A percentile compares a stretch with the other conserved stretches of the same genome.
These are phyloP conservation scores for Stenchaetothrips biformis DNA, from an alignment of 2,888 invertebrate genomes.

Conservation along the genomic window DNA sequence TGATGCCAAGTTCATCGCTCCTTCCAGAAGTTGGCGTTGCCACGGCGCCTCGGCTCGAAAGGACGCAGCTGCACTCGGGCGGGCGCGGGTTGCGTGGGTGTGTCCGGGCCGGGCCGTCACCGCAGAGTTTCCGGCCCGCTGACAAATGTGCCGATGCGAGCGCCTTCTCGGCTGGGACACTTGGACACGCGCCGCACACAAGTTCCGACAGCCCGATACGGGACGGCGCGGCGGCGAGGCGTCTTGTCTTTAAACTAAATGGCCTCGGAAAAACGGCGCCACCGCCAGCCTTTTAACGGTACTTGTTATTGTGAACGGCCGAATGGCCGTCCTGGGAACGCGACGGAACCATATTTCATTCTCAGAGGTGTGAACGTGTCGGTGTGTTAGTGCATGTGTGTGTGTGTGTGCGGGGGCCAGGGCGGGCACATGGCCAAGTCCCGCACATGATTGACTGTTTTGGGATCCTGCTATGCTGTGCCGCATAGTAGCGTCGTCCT, in stretches of 20 bases:
- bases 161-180: background rate
- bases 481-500: no score
- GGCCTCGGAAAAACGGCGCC: no score
- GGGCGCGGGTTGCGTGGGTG: no score
- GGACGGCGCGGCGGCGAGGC: no score
- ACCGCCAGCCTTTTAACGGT: no score
- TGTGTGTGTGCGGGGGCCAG: background rate
- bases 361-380: background rate
- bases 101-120: no score
- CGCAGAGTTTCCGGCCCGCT: no score
- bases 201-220: no score
- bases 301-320: background rate
- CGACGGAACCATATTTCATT: background rate
- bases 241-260: no score
- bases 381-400: background rate
- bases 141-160: no score
- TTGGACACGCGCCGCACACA: background rate
- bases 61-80: background rate
- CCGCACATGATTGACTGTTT: background rate
- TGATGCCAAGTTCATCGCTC: conserved; percentile 1
- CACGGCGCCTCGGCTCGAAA: background rate
- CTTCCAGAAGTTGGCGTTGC: background rate
- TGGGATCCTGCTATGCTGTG: background rate
- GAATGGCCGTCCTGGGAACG: background rate
- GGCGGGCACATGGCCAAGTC: background rate